Base-by-base conservation (phyloP, 2,797 vertebrate species). In the Leuciscus waleckii region DNA sequence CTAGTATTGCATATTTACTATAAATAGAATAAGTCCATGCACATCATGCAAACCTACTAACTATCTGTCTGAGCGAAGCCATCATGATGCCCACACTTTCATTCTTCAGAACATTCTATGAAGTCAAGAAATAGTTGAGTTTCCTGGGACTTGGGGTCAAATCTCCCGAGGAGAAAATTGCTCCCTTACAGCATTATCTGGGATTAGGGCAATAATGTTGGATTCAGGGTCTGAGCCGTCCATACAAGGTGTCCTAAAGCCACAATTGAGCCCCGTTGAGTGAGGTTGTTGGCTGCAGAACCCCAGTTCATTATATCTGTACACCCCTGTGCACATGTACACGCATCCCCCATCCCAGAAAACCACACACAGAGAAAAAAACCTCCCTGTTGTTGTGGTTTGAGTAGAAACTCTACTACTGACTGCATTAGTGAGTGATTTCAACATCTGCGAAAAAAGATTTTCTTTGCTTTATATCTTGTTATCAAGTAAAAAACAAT, bases 111-210 rank as follows among this genome's bases (percentile, higher is more conserved):
- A 93, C 93, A 93, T 94, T 95, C 93, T 92, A 91, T 92, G 92
- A 91, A 92, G 94, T 93, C 94, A 67, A 94, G 94, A 95, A 93
- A 95, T 94, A 93, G 94, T 93, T 93, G 93, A 93, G 93, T 95
- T 93, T 93, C 94, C 89, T 94, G 91, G 92, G 93, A 95, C 93
- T 95, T 94, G 93, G 94, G 92, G 92, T 85, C 84, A 94, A 94
- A 94, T 95, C 93, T 95, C 92, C 95, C 92, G 91, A 94, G 94
- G 93, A 94, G 95, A 95, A 96, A 96, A 95, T 96, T 96, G 95
- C 94, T 95, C 94, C 87, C 94, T 95, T 95, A 94, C 89, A 91
- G 94, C 93, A 95, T 96, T 95, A 95, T 95, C 95, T 93, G 94
- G 95, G 95, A 95, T 96, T 96, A 96, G 89, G 92, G 93, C 94